Percentiles rank a stretch among this genome's conserved stretches.
Conservation (phyloP, 2,888 invertebrate species). For the Fragum fragum region DNA sequence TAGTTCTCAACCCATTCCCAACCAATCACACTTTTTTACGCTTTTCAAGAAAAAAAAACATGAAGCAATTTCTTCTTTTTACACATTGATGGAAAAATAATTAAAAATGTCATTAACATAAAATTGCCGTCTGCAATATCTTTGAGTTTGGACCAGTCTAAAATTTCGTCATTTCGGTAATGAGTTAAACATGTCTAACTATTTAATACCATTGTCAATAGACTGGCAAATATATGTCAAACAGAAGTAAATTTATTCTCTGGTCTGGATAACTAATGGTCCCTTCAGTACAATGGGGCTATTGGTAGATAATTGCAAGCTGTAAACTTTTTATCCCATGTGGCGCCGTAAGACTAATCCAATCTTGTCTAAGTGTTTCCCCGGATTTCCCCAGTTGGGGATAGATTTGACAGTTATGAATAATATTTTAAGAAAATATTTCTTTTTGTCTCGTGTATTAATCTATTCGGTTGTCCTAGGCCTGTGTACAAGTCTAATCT, state of each 20-base stretch:
- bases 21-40: too few relatives aligned
- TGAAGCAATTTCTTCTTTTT: too few relatives aligned
- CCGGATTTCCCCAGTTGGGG: not conserved
- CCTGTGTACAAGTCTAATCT: too few relatives aligned
- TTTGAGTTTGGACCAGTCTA: too few relatives aligned
- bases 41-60: too few relatives aligned
- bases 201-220: too few relatives aligned
- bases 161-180: too few relatives aligned
- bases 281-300: not conserved
- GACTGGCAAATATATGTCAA: conserved; percentile 20
- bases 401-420: not conserved
- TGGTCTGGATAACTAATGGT: conserved; percentile 1
- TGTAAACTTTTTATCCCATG: conserved; percentile 15
- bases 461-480: not conserved
- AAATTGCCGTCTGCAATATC: too few relatives aligned
- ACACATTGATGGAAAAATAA: too few relatives aligned
- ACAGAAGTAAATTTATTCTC: conserved; percentile 18
- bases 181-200: too few relatives aligned
- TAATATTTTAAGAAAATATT: not conserved
- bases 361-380: conserved; percentile 13
- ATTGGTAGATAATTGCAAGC: conserved; percentile 20
- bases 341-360: conserved; percentile 7
- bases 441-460: not conserved
- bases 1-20: too few relatives aligned
- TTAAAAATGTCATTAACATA: too few relatives aligned